These are phyloP conservation scores for Perodicticus potto DNA, from an alignment of 2,797 vertebrate genomes.

Conservation along the genomic window DNA sequence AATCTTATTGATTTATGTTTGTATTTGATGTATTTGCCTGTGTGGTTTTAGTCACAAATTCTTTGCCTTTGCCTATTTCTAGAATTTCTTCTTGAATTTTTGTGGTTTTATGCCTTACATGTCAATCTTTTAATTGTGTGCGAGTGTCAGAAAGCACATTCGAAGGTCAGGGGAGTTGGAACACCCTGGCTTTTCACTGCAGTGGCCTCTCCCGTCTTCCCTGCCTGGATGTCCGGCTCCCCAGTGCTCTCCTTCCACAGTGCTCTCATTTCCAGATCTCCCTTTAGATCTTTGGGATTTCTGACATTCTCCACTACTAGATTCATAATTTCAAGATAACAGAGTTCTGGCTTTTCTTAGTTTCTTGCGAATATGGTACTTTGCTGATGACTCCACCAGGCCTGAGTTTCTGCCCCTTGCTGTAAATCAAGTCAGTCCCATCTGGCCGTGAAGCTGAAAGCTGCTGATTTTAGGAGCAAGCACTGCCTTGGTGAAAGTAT, in stretches of 20 bases:
- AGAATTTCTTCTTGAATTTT: too few species aligned
- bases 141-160: not conserved
- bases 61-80: too few species aligned
- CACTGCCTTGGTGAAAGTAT: not conserved
- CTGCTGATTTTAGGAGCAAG: not conserved
- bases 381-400: not conserved
- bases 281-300: not conserved
- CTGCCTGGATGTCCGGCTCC: not conserved
- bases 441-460: not conserved
- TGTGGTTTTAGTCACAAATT: too few species aligned
- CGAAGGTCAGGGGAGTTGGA: not conserved
- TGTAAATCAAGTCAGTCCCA: not conserved
- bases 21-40: too few species aligned
- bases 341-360: not conserved
- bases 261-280: not conserved
- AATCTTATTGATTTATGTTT: too few species aligned
- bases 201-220: not conserved
- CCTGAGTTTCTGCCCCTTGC: not conserved
- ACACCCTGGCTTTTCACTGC: not conserved
- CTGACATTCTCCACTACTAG: not conserved
- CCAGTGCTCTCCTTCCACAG: too few species aligned
- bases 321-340: too few species aligned
- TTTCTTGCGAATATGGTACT: not conserved
- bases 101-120: too few species aligned
- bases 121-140: too few species aligned